These are phyloP conservation scores for Onychomys torridus DNA, from an alignment of 2,797 vertebrate genomes.

Conservation along the genomic window DNA sequence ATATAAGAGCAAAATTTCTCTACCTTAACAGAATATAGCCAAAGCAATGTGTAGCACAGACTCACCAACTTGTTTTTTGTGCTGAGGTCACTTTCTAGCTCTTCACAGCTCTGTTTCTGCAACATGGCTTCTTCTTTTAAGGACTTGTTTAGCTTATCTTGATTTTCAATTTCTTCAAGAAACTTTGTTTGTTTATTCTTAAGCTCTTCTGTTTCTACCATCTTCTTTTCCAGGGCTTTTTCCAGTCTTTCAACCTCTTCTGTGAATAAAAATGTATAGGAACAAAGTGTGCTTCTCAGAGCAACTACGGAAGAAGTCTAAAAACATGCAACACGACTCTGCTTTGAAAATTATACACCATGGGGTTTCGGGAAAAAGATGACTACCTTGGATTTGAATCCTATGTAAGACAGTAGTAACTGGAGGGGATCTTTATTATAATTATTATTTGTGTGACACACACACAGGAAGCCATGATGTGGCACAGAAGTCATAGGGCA, in stretches of 20 bases:
- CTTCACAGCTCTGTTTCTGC: conserved; percentile 86
- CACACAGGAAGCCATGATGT: not conserved
- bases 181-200: conserved; percentile 86
- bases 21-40: conserved; percentile 27
- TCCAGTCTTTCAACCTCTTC: conserved; percentile 92
- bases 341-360: conserved; percentile 31
- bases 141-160: conserved; percentile 88
- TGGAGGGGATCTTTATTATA: conserved; percentile 25
- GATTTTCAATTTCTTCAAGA: conserved; percentile 87
- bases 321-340: conserved; percentile 24
- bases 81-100: conserved; percentile 89
- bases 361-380: not conserved
- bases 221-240: conserved; percentile 87
- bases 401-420: conserved; percentile 28
- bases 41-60: not conserved
- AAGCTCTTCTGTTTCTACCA: conserved; percentile 87
- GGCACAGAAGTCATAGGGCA: not conserved
- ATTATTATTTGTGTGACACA: not conserved
- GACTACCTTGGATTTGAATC: conserved; percentile 8
- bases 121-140: conserved; percentile 87
- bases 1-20: conserved; percentile 19
- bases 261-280: conserved; percentile 76
- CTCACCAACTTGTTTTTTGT: conserved; percentile 92
- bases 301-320: conserved; percentile 46
- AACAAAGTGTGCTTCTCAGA: conserved; percentile 42